Conservation (phyloP, 2,113 vertebrate genomes). For the Engystomops pustulosus region DNA sequence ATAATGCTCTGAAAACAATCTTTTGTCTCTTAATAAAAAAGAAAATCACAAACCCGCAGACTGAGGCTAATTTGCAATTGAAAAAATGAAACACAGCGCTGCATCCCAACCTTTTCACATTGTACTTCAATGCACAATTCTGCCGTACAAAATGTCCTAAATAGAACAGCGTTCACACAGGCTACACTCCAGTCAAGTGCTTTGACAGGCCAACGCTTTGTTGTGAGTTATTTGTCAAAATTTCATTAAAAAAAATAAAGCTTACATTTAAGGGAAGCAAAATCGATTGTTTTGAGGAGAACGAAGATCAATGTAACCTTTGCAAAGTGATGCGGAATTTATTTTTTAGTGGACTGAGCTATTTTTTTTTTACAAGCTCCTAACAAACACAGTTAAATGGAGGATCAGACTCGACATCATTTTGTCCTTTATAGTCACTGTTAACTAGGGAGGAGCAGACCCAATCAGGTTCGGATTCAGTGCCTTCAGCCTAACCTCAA, state of each 20-base stretch:
- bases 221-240: slow-evolving; percentile 20
- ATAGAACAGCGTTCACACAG: slow-evolving; percentile 6
- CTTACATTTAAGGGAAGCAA: not conserved
- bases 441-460: no score
- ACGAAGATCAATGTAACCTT: no score
- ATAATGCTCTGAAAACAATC: slow-evolving; percentile 24
- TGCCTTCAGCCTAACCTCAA: no score
- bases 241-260: not conserved
- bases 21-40: slow-evolving; percentile 33
- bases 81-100: slow-evolving; percentile 2
- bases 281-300: not conserved
- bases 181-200: not conserved
- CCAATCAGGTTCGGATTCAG: no score
- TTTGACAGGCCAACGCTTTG: not conserved
- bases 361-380: no score
- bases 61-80: slow-evolving; percentile 10
- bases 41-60: slow-evolving; percentile 18
- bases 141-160: not conserved
- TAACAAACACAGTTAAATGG: no score
- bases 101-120: slow-evolving; percentile 17
- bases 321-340: not conserved
- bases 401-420: no score
- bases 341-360: not conserved
- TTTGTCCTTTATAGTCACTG: no score
- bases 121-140: not conserved